Percentiles rank a stretch among this genome's conserved stretches.
phyloP scores from a whole-genome alignment of 1,140 invertebrate genomes.

The Panagrolaimus sp. region DNA sequence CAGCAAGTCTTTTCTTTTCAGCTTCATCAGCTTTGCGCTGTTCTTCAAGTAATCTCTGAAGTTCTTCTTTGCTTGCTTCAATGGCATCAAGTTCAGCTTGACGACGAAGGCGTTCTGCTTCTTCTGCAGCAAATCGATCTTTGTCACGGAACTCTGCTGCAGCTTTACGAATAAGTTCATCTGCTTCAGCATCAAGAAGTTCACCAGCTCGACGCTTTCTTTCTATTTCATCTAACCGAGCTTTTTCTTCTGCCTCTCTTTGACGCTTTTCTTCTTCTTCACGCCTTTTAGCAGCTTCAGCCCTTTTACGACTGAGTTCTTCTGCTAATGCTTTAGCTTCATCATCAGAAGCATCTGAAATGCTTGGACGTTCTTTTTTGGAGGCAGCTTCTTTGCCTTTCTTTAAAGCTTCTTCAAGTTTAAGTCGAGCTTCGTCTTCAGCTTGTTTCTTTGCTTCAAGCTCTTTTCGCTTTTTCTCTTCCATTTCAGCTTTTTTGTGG shows the following conservation, averaged over 20 bases:
- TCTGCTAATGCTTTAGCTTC: constrained; percentile 20
- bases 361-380: neutral
- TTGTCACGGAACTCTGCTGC: neutral
- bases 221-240: constrained; percentile 1
- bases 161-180: neutral
- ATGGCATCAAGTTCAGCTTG: constrained; percentile 7
- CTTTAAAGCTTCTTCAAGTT: constrained; percentile 21
- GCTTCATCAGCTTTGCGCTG: neutral
- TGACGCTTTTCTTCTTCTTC: constrained; percentile 4
- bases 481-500: constrained; percentile 22
- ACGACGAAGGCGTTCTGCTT: neutral
- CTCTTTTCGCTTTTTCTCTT: constrained; percentile 8
- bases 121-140: neutral
- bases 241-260: neutral
- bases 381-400: constrained; percentile 22
- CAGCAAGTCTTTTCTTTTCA: neutral
- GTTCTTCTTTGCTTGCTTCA: neutral
- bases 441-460: constrained; percentile 23
- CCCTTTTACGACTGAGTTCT: constrained; percentile 17
- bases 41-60: neutral
- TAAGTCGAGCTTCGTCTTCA: constrained; percentile 18
- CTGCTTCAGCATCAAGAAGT: constrained; percentile 13
- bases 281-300: constrained; percentile 13
- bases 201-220: constrained; percentile 4
- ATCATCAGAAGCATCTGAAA: constrained; percentile 9